These are phyloP conservation scores for Amblyteles armatorius DNA, from an alignment of 2,888 invertebrate genomes.

Conservation along the genomic window DNA sequence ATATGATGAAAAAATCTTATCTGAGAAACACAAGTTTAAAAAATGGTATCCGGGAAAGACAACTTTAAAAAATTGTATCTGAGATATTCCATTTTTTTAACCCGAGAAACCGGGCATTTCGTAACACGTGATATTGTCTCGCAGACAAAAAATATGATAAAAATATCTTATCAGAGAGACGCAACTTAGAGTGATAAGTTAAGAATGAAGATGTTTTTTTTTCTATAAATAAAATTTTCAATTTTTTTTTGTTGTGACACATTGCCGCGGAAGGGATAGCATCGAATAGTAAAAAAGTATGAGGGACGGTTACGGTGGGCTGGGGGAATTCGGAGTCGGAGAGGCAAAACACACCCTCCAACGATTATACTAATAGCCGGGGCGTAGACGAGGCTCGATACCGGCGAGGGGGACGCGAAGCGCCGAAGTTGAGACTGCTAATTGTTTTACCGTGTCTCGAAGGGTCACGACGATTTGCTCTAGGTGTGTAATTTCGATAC, in stretches of 20 bases:
- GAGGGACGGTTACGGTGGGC: conserved; percentile 17
- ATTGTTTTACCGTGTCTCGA: conserved; percentile 77
- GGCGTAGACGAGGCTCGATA: conserved; percentile 81
- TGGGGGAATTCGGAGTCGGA: conserved; percentile 75
- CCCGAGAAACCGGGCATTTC: conserved; percentile 28
- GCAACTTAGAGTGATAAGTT: too few species aligned
- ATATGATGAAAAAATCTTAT: not conserved
- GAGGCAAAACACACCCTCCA: conserved; percentile 72
- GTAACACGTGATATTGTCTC: conserved; percentile 11
- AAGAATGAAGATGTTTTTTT: too few species aligned
- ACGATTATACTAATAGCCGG: conserved; percentile 83
- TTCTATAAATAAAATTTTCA: not conserved
- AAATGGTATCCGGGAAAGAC: not conserved
- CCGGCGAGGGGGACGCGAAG: conserved; percentile 63
- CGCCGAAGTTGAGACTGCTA: conserved; percentile 74
- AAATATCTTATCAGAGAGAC: too few species aligned
- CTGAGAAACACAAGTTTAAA: too few species aligned
- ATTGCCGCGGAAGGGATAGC: conserved; percentile 3
- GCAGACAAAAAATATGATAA: not conserved
- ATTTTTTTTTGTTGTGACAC: not conserved
- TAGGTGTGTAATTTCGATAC: conserved; percentile 60
- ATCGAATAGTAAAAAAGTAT: not conserved
- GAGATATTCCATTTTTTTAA: too few species aligned
- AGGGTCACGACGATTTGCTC: conserved; percentile 27
- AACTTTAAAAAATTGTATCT: too few species aligned